Evolutionary conservation across 2,888 invertebrate genomes (phyloP).

Genomic region (Epirrhoe alternata): DNA sequence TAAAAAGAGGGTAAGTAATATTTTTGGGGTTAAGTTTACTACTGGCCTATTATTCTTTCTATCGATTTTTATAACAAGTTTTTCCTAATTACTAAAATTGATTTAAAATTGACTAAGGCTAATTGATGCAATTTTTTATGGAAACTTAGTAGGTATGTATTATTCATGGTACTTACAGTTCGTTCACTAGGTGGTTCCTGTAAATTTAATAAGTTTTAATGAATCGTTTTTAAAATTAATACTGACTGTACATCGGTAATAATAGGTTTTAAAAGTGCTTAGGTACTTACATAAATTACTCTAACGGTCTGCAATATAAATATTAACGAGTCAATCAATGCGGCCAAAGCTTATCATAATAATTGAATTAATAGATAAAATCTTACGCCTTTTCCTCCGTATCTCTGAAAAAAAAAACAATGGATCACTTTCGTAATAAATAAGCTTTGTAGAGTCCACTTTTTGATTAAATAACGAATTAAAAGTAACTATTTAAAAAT

Average conservation of each 20-base stretch:
- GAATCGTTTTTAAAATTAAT: not conserved
- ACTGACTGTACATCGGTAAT: too few species aligned
- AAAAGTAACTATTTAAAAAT: too few species aligned
- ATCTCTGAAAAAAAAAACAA: constrained; percentile 23
- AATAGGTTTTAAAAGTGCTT: too few species aligned
- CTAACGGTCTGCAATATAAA: constrained; percentile 44
- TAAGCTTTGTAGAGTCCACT: too few species aligned
- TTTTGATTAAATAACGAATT: too few species aligned
- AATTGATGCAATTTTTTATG: too few species aligned
- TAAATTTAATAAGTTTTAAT: not conserved
- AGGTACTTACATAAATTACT: constrained; percentile 50
- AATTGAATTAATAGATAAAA: constrained; percentile 8
- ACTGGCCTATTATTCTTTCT: too few species aligned
- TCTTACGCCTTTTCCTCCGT: constrained; percentile 36
- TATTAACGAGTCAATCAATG: not conserved
- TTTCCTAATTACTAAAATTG: too few species aligned
- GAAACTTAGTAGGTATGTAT: not conserved
- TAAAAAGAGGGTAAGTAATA: too few species aligned
- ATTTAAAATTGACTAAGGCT: too few species aligned
- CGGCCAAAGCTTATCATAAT: not conserved
- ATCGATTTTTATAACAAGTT: too few species aligned
- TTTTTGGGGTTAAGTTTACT: too few species aligned
- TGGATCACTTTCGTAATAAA: not conserved
- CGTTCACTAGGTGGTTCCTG: constrained; percentile 30
- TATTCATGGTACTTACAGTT: constrained; percentile 13